phyloP scores from a whole-genome alignment of 2,113 vertebrate genomes.

The Peromyscus polionotus region DNA sequence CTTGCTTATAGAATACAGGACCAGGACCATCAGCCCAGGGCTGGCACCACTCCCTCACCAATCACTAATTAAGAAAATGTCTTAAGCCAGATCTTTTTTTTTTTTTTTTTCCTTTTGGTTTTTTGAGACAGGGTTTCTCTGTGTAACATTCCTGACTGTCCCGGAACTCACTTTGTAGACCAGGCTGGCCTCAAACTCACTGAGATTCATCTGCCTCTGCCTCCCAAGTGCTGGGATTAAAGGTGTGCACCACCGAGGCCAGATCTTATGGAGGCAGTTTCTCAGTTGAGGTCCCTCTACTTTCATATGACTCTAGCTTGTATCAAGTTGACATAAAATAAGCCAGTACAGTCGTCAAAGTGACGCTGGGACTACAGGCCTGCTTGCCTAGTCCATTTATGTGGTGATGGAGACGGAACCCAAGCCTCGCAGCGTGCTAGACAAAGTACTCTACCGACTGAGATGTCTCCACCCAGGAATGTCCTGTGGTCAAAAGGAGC shows the following conservation, averaged over 20 bases:
- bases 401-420: not conserved
- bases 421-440: not conserved
- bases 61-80: not conserved
- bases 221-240: too few species aligned
- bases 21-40: too few species aligned
- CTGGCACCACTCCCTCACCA: not conserved
- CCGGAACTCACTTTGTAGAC: too few species aligned
- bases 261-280: not conserved
- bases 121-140: not conserved
- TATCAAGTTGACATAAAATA: not conserved
- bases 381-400: not conserved
- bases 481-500: not conserved
- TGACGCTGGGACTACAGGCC: not conserved
- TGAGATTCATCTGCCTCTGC: too few species aligned
- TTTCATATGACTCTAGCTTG: not conserved
- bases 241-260: too few species aligned
- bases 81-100: not conserved
- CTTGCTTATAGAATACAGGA: not conserved
- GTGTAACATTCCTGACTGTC: too few species aligned
- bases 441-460: not conserved
- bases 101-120: too few species aligned
- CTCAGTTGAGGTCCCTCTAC: not conserved
- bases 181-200: too few species aligned
- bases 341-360: not conserved
- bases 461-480: too few species aligned